phyloP scores from a whole-genome alignment of 2,113 vertebrate genomes.

The Mungos mungo region DNA sequence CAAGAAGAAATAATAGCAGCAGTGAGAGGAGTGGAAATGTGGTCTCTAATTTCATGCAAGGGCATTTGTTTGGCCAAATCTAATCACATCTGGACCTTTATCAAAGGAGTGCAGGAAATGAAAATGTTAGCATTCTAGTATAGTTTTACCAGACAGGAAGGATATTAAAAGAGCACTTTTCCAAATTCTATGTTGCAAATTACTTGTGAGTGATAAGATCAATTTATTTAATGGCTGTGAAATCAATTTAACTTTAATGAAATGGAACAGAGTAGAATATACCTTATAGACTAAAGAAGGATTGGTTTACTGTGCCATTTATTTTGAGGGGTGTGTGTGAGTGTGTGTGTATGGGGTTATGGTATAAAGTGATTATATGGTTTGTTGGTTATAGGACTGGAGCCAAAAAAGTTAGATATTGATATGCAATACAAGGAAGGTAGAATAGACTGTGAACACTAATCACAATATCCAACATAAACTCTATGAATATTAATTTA shows the following conservation, averaged over 20 bases:
- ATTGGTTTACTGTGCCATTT: constrained; percentile 9
- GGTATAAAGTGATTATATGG: neutral
- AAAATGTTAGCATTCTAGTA: constrained; percentile 21
- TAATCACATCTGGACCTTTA: neutral
- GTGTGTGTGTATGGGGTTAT: neutral
- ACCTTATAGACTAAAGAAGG: neutral
- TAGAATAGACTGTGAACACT: constrained; percentile 21
- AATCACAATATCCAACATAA: neutral
- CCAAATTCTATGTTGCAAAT: constrained; percentile 47
- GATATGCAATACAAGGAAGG: neutral
- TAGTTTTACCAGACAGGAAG: constrained; percentile 7
- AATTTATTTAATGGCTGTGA: constrained; percentile 61
- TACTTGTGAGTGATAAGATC: constrained; percentile 51
- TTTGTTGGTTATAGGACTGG: neutral
- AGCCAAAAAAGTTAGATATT: neutral
- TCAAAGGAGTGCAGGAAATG: neutral
- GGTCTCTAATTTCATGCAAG: neutral
- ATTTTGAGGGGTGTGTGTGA: neutral
- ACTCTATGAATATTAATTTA: neutral
- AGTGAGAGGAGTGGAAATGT: neutral
- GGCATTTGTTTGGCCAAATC: neutral
- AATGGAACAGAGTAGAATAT: constrained; percentile 29
- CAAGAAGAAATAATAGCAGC: neutral
- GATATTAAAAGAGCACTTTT: constrained; percentile 51
- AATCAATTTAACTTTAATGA: constrained; percentile 65